These are phyloP conservation scores for Hirtodrosophila histrioides DNA, from an alignment of 2,888 invertebrate species.

Conservation along the genomic window DNA sequence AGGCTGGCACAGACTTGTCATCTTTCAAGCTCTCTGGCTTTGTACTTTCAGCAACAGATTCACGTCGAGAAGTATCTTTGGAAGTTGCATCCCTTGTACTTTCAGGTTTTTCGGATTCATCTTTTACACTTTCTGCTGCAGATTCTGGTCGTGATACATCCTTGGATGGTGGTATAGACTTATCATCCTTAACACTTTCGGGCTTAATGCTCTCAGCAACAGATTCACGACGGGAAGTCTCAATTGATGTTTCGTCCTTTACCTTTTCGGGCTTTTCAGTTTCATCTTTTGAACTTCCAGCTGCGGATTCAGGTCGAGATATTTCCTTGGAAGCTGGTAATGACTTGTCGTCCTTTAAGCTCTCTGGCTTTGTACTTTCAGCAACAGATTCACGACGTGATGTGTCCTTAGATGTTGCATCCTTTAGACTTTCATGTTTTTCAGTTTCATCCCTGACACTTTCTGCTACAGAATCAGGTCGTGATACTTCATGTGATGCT, in stretches of 20 bases:
- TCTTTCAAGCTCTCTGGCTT: background rate
- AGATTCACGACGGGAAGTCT: too few species aligned
- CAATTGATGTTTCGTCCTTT: too few species aligned
- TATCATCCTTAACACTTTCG: too few species aligned
- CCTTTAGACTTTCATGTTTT: slow-evolving; percentile 3
- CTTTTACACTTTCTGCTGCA: too few species aligned
- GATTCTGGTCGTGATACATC: too few species aligned
- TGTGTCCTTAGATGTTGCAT: slow-evolving; percentile 28
- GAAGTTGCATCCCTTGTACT: background rate
- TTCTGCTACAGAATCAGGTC: slow-evolving; percentile 10
- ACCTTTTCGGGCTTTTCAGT: background rate
- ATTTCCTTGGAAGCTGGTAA: too few species aligned
- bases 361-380: slow-evolving; percentile 19
- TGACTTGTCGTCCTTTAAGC: background rate
- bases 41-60: background rate
- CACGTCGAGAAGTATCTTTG: background rate
- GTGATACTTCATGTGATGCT: too few species aligned
- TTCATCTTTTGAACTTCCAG: slow-evolving; percentile 19
- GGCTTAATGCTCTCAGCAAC: too few species aligned
- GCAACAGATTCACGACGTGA: slow-evolving; percentile 53
- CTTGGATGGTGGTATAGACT: too few species aligned
- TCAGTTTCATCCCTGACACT: slow-evolving; percentile 21
- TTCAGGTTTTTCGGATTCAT: too few species aligned
- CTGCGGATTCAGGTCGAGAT: slow-evolving; percentile 4
- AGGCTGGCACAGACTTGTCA: background rate